Conservation (phyloP, 2,888 invertebrate genomes). For the Drosophila imparisetae region DNA sequence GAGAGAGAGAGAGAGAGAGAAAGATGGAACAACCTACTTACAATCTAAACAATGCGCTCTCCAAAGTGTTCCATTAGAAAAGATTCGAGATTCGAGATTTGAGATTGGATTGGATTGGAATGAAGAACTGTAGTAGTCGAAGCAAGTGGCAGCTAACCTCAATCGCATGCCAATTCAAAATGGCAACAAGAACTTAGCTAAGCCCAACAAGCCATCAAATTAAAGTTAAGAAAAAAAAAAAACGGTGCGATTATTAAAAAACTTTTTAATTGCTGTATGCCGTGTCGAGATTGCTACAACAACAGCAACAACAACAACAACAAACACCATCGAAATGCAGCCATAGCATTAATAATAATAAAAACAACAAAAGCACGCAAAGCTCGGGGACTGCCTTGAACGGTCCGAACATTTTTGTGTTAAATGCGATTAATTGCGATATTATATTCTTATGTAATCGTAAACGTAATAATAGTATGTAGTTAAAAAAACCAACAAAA, state of each 20-base stretch:
- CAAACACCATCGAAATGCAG: slow-evolving; percentile 46
- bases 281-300: slow-evolving; percentile 66
- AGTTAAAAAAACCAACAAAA: slow-evolving; percentile 25
- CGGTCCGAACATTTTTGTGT: slow-evolving; percentile 76
- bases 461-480: slow-evolving; percentile 77
- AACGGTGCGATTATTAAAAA: slow-evolving; percentile 72
- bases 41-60: slow-evolving; percentile 1
- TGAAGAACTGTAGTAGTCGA: not conserved
- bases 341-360: slow-evolving; percentile 15
- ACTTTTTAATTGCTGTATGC: slow-evolving; percentile 71
- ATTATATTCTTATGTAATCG: slow-evolving; percentile 82
- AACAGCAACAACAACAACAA: slow-evolving; percentile 32
- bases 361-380: slow-evolving; percentile 63
- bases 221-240: slow-evolving; percentile 74
- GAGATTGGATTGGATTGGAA: not conserved
- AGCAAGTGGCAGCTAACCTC: slow-evolving; percentile 1
- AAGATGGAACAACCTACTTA: slow-evolving; percentile 6
- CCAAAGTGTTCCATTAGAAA: slow-evolving; percentile 7
- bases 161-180: slow-evolving; percentile 66
- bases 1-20: not conserved
- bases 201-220: slow-evolving; percentile 64
- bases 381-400: slow-evolving; percentile 61
- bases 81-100: not conserved
- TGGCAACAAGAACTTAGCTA: slow-evolving; percentile 36
- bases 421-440: slow-evolving; percentile 81